Base-by-base conservation (phyloP, 2,113 vertebrate species). In the Miniopterus natalensis region DNA sequence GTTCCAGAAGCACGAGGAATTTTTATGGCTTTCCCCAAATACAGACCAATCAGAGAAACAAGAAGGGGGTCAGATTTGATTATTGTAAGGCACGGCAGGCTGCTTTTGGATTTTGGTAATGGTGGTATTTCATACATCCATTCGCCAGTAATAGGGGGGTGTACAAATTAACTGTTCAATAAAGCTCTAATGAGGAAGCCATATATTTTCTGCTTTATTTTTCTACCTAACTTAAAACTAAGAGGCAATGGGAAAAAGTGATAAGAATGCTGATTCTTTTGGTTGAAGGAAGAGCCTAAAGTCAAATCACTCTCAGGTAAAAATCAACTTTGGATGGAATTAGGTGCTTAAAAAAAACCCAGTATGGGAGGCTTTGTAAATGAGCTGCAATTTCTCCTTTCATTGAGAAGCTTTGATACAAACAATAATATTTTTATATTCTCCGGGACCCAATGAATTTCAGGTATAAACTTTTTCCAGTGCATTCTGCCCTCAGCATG, bases 31-130 rank as follows among this genome's bases (percentile, higher is more conserved):
- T 81, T 68, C 12, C 80, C 93, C 92, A 42, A 42, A 87, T 74
- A 97, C 92, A 96, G 92, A 51, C 85, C 0, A 2, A 97, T 96
- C 96, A 92, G 84, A 97, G 95, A 88, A 93, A 97, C n/a, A 95
- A 94, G 86, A 91, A 95, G 79, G 68, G 84, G 88, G 59, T n/a
- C 96, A 93, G n/a, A 25, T 89, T 90, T 95, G 89, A 49, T 77
- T 83, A 79, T 95, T 45, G 88, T 92, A 95, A 31, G 90, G 90
- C 84, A 63, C 53, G 12, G 84, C 57, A 93, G n/a, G 89, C 88
- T 63, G 71, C 96, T 95, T 93, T 81, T 93, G 49, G 94, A n/a
- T 73, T 68, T 88, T 73, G 66, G 93, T 84, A 93, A 95, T 77
- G 29, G 68, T 53, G 77, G 77, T 66, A 80, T 55, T 92, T 57